Base-by-base conservation (phyloP, 1,140 invertebrate species). In the Aradophagus sp. region DNA sequence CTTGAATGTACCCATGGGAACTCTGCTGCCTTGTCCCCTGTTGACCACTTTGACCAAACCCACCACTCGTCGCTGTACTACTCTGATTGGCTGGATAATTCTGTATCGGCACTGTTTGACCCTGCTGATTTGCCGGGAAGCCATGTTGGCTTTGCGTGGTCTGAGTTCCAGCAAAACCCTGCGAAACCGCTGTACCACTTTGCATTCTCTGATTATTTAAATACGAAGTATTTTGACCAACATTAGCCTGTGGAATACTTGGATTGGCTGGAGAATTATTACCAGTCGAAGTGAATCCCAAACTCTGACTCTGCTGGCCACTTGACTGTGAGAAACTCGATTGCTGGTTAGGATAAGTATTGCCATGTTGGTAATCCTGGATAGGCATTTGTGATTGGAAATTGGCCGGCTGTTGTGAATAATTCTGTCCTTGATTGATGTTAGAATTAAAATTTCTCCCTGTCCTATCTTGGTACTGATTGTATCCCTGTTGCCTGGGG, bases 381-480 rank as follows among this genome's bases (percentile, higher is more conserved):
- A 83, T 67, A 8, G 79, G 61, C 23, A 83, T 74, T n/a, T 79
- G 62, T 13, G 73, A 17, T 14, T 75, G 77, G 29, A 82, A 84
- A 42, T 72, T 74, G 2, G 71, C 41, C 0, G 76, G 14, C 15
- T 77, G 77, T 38, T 82, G 82, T 3, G 75, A 38, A 47, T 83
- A 85, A 66, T 77, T 82, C 26, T 35, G 69, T 11, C 69, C 75
- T 53, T 81, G 82, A 48, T 77, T 83, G 1, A 82, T 5, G 38
- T 71, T 79, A 5, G 74, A 17, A 8, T 74, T 63, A 29, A 80
- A 84, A 61, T 80, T 83, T 14, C 73, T 77, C 5, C 67, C 39
- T 14, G 69, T 62, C 14, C 75, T 78, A 27, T 84, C 80, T 17
- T 75, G 79, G 52, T 83, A 84, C 2, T 75, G 27, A 6, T 29